Base-by-base conservation (phyloP, 2,888 invertebrate species). In the Hyposoter dolosus region DNA sequence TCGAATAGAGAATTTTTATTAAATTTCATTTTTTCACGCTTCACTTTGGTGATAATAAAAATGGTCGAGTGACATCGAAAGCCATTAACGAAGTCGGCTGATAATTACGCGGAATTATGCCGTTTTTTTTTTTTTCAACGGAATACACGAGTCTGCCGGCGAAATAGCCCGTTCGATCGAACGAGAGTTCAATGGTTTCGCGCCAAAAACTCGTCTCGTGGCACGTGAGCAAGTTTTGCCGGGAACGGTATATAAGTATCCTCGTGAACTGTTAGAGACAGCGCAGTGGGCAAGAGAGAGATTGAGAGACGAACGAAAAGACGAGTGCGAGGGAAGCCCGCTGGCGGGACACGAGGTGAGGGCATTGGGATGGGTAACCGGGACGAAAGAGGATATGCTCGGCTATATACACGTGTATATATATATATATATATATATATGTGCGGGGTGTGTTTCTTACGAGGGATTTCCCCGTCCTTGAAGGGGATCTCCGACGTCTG, bases 401-500 rank as follows among this genome's bases (percentile, higher is more conserved):
- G 40, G 40, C 60, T 65, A 35, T 65, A 63, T n/a, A 43, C 28
- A 50, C 47, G 17, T 43, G 9, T 19, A n/a, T 56, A 23, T 78
- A 19, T 17, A 40, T 32, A 45, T 19, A n/a, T 56, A 23, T 78
- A 19, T 17, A 40, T 32, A 45, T 45, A 74, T 86, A 85, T 85
- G 87, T 85, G 83, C 83, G 86, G 86, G 87, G 87, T 84, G 85
- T 69, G 60, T 80, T 81, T 81, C 76, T 72, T 66, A 72, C 83
- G 83, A 89, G 91, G 91, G 91, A 89, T 91, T 90, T 90, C 90
- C 90, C 91, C 90, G 91, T 88, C 91, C 91, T 92, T 91, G 90
- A 90, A 87, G 85, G 89, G 89, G 81, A 78, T 45, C 85, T 83
- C 85, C 85, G 85, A 89, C 89, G 90, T 89, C 90, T 90, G 89